Conservation (phyloP, 1,140 invertebrate genomes). For the Doryteuthis pealeii region DNA sequence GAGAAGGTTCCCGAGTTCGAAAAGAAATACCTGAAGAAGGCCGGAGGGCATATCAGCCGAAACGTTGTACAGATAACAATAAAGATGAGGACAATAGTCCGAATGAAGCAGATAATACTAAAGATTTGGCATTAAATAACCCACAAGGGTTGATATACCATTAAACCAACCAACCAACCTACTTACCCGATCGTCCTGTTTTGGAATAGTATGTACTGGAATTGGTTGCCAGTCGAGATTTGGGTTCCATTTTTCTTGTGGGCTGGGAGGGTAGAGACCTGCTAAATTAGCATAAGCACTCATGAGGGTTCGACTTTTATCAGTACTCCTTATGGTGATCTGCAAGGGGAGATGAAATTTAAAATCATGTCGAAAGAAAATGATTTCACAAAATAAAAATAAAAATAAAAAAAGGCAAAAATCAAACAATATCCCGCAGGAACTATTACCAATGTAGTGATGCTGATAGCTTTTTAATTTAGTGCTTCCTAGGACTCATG, state of each 20-base stretch:
- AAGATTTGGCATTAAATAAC: too few relatives aligned
- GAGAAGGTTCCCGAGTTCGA: too few relatives aligned
- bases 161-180: too few relatives aligned
- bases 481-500: too few relatives aligned
- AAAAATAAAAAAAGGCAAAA: neutral
- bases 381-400: neutral
- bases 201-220: constrained; percentile 16
- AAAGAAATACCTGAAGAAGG: too few relatives aligned
- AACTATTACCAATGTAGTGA: too few relatives aligned
- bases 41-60: too few relatives aligned
- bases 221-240: constrained; percentile 11
- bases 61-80: too few relatives aligned
- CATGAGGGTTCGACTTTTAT: constrained; percentile 16
- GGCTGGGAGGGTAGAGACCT: constrained; percentile 9
- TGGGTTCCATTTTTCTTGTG: neutral
- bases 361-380: neutral
- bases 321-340: constrained; percentile 1
- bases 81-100: too few relatives aligned
- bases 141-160: too few relatives aligned
- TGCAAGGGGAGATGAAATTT: neutral
- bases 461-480: too few relatives aligned
- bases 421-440: neutral
- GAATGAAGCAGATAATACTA: too few relatives aligned
- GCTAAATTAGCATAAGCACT: constrained; percentile 16
- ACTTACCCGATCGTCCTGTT: constrained; percentile 1